Conservation (phyloP, 2,113 vertebrate genomes). For the Colinus virginianus region DNA sequence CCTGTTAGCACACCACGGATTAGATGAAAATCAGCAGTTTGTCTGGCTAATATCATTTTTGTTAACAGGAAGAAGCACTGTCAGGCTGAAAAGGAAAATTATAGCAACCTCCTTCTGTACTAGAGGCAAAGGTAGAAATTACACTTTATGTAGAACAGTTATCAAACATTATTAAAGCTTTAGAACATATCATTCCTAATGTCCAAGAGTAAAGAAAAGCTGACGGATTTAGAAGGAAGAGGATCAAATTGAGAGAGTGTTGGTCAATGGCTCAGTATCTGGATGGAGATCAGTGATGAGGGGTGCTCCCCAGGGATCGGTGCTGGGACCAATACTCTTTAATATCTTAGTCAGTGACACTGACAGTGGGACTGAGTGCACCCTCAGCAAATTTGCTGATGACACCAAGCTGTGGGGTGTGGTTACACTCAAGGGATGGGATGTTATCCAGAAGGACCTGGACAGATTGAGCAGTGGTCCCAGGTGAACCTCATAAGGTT, state of each 20-base stretch:
- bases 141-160: background rate
- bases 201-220: background rate
- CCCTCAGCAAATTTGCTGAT: too few species aligned
- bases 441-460: too few species aligned
- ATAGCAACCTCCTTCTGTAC: background rate
- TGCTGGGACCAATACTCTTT: too few species aligned
- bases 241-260: background rate
- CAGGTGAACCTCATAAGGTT: too few species aligned
- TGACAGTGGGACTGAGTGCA: too few species aligned
- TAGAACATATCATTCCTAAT: background rate
- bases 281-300: too few species aligned
- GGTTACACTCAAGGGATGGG: too few species aligned
- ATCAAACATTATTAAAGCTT: slow-evolving; percentile 1
- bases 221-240: background rate
- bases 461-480: too few species aligned
- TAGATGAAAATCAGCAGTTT: background rate
- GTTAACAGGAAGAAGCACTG: background rate
- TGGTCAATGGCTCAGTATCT: too few species aligned
- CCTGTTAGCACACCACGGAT: background rate
- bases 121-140: background rate
- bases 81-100: background rate
- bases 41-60: background rate
- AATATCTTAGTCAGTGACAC: too few species aligned
- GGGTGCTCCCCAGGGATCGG: too few species aligned
- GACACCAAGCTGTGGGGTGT: too few species aligned